Evolutionary conservation across 2,888 invertebrate species (phyloP).

Genomic region (Anoplius nigerrimus): DNA sequence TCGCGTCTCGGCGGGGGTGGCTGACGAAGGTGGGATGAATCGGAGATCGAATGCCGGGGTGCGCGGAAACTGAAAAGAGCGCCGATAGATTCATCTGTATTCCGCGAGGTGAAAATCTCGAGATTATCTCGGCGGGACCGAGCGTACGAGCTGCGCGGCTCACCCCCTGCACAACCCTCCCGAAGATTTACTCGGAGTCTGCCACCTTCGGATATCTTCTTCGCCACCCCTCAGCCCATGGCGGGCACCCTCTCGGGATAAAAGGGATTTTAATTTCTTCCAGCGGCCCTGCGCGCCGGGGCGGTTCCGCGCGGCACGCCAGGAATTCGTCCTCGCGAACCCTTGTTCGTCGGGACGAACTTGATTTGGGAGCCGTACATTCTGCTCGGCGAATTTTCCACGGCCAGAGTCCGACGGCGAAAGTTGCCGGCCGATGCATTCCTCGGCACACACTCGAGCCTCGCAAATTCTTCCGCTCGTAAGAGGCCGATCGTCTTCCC

Average conservation of each 20-base stretch:
- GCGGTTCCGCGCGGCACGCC: too few relatives aligned
- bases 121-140: slow-evolving; percentile 58
- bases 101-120: slow-evolving; percentile 60
- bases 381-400: slow-evolving; percentile 6
- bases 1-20: background rate
- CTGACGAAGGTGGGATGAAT: slow-evolving; percentile 13
- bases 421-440: too few relatives aligned
- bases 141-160: slow-evolving; percentile 51
- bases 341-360: too few relatives aligned
- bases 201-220: slow-evolving; percentile 33
- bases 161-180: slow-evolving; percentile 38
- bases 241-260: slow-evolving; percentile 13
- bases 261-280: slow-evolving; percentile 28
- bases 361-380: slow-evolving; percentile 23
- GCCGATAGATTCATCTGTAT: slow-evolving; percentile 67
- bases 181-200: slow-evolving; percentile 57
- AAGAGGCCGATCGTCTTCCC: too few relatives aligned
- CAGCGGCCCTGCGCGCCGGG: slow-evolving; percentile 11
- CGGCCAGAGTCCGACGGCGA: too few relatives aligned
- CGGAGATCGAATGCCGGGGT: slow-evolving; percentile 15
- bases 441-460: too few relatives aligned
- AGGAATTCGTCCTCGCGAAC: too few relatives aligned
- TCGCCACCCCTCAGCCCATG: slow-evolving; percentile 14
- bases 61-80: slow-evolving; percentile 18
- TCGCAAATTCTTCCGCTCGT: too few relatives aligned